phyloP scores from a whole-genome alignment of 2,888 invertebrate species.

The Andrena camellia region DNA sequence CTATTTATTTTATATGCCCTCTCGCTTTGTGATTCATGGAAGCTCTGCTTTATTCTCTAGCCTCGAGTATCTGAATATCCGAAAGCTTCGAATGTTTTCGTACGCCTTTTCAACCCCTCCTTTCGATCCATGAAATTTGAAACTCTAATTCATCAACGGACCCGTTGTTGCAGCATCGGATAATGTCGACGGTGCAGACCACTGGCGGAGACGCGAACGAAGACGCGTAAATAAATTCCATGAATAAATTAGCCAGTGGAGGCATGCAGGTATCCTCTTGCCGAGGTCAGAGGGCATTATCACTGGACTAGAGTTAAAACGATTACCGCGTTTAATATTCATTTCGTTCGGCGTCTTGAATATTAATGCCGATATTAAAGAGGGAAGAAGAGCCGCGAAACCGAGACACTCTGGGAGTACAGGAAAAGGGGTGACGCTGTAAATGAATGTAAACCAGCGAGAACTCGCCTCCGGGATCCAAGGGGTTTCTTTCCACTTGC shows the following conservation, averaged over 20 bases:
- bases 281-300: constrained; percentile 53
- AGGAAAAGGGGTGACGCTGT: constrained; percentile 31
- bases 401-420: constrained; percentile 22
- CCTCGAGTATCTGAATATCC: too few relatives aligned
- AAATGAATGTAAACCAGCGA: constrained; percentile 47
- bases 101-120: too few relatives aligned
- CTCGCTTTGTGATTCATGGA: too few relatives aligned
- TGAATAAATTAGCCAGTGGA: constrained; percentile 31
- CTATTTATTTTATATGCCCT: too few relatives aligned
- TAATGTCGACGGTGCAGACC: background rate
- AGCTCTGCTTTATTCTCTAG: too few relatives aligned
- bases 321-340: constrained; percentile 84
- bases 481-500: background rate
- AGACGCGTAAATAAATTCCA: constrained; percentile 30
- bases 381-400: constrained; percentile 33
- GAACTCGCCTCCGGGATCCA: constrained; percentile 4
- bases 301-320: constrained; percentile 79
- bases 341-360: constrained; percentile 82
- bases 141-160: background rate
- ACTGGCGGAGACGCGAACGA: background rate
- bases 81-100: too few relatives aligned
- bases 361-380: constrained; percentile 80
- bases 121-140: too few relatives aligned
- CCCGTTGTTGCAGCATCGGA: background rate
- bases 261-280: constrained; percentile 18